Conservation (phyloP, 2,888 invertebrate species). For the Sipha maydis region DNA sequence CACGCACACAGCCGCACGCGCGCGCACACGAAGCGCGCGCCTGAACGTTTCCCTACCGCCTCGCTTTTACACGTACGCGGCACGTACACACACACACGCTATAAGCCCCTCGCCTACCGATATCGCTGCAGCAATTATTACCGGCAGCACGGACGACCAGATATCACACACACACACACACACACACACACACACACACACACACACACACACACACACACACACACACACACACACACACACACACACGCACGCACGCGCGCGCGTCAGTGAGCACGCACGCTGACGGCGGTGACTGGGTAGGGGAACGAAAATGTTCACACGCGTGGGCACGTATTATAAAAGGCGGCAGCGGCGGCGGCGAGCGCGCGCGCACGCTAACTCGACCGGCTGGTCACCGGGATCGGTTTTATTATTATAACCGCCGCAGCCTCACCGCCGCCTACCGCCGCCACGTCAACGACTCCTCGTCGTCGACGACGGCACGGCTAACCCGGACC, state of each 20-base stretch:
- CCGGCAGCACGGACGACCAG: conserved; percentile 57
- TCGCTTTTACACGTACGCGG: background rate
- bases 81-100: background rate
- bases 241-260: background rate
- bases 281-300: background rate
- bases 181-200: background rate
- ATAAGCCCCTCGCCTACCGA: conserved; percentile 9
- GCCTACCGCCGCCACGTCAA: conserved; percentile 13
- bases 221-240: background rate
- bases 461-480: background rate
- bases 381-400: conserved; percentile 55
- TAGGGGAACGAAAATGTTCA: conserved; percentile 55
- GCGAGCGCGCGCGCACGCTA: conserved; percentile 44
- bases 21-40: too few relatives aligned
- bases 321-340: conserved; percentile 56
- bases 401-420: conserved; percentile 62
- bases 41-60: background rate
- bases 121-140: conserved; percentile 44
- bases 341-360: conserved; percentile 50
- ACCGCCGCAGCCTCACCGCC: conserved; percentile 61
- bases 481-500: conserved; percentile 36
- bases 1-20: too few relatives aligned
- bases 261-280: background rate
- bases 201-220: background rate
- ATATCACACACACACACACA: conserved; percentile 13